Base-by-base conservation (phyloP, 1,140 invertebrate species). In the Lordiphosa collinella region DNA sequence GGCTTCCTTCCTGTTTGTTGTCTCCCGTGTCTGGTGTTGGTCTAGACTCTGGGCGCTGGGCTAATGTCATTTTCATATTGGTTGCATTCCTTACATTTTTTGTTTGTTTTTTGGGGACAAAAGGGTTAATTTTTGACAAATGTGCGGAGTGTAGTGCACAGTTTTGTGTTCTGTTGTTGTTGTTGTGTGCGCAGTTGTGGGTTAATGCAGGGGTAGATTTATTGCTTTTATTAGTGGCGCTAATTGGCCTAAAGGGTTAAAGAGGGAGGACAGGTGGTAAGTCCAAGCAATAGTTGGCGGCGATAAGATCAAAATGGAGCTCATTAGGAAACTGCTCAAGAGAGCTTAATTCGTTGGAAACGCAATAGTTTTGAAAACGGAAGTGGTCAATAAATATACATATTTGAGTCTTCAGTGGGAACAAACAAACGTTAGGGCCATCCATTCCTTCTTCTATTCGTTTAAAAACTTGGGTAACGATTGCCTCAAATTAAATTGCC, bases 51-150 rank as follows among this genome's bases (percentile, higher is more conserved):
- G 57, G 46, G 38, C 44, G 62, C 75, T 71, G 57, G 65, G 75
- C 76, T 80, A 80, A 80, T 80, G 65, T 56, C 71, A 71, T 82
- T 82, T 71, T 82, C 66, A 82, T 82, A 70, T 41, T 40, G 54
- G 56, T 36, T 46, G 49, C 52, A 35, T 40, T 22, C 14, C 13
- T 35, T 37, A 37, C 53, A 34, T 52, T 52, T 47, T 56, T 67
- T 53, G 9, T n/a, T 25, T 49, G 13, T 29, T 55, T n/a, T 50
- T 37, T 36, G 31, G 31, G 12, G 36, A 34, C 41, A 55, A 59
- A 60, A 75, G 76, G 75, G 76, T 80, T 80, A 66, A 78, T 59
- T 54, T 47, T 35, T 34, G 44, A 71, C 73, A 82, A 55, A 80
- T 70, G 66, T 47, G 65, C 49, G 10, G 32, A 66, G 56, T 75